Conservation (phyloP, 2,797 vertebrate species). For the Catharus ustulatus region DNA sequence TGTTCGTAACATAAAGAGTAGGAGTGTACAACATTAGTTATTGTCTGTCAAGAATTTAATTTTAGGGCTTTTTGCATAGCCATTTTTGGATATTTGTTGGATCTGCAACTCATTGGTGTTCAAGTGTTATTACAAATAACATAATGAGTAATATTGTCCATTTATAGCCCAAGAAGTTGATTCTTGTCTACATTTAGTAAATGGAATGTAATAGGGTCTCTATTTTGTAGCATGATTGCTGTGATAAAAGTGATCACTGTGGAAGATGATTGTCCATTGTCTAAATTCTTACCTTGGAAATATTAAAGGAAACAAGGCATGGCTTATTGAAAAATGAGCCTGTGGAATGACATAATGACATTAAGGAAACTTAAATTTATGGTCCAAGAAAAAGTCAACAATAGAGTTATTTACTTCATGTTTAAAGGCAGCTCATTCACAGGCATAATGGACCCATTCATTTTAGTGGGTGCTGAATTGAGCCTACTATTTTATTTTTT, state of each 20-base stretch:
- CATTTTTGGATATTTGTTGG: background rate
- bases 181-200: background rate
- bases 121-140: background rate
- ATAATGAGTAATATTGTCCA: background rate
- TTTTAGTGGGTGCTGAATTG: background rate
- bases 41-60: constrained; percentile 28
- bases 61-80: background rate
- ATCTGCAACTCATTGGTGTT: background rate
- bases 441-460: background rate
- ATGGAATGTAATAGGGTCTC: background rate
- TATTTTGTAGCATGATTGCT: background rate
- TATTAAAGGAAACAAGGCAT: background rate
- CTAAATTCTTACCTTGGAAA: background rate
- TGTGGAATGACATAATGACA: background rate
- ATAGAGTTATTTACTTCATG: background rate
- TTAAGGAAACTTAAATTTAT: background rate
- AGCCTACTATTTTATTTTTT: background rate
- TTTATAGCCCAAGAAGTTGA: background rate
- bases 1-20: constrained; percentile 21
- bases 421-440: background rate
- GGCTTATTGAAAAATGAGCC: background rate
- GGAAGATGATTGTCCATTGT: background rate
- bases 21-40: background rate
- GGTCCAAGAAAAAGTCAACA: background rate
- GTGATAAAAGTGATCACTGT: background rate